Evolutionary conservation across 2,888 invertebrate genomes (phyloP), one percentile per base, ranked within the genome.

Genomic region (Artemia sinica): DNA sequence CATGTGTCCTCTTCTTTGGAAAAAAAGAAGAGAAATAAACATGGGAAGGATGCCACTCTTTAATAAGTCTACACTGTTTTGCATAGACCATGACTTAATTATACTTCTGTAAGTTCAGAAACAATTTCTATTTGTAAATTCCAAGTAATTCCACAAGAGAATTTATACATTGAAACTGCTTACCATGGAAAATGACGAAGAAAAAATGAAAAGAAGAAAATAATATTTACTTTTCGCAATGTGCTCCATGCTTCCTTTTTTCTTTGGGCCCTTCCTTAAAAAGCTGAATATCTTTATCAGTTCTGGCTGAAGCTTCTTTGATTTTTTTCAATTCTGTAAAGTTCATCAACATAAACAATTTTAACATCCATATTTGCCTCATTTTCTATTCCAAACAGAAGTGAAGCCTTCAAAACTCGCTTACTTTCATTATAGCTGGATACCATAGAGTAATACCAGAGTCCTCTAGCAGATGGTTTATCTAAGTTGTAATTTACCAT

Each of bases 401-500:
- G 72, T 9, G 82, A 84, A n/a, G 85, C 86, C 14, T 78, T 76
- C 14, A 86, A 74, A 67, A 80, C 79, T 72, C 78, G 75, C 69
- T 75, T 74, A 72, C 75, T 78, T 72, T 58, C 49, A n/a, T 72
- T 68, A 8, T 72, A 76, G 5, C 75, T 74, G 72, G 77, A 76
- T 14, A 78, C 74, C 10, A 75, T 72, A 68, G 75, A 76, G 70
- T 80, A 80, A 73, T 78, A 85, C 89, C 90, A 91, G 74, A 83
- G 82, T 8, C 90, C 90, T 74, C 82, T 79, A 72, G 83, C 81
- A 41, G 80, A 77, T 0, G 85, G 84, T 12, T 85, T 79, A 70
- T 89, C 88, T 11, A 84, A 80, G 75, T 89, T 89, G 75, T 87
- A 83, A 77, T 89, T 90, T 0, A 85, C 80, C 83, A 91, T 83